Conservation (phyloP, 2,113 vertebrate genomes). For the Clarias gariepinus region DNA sequence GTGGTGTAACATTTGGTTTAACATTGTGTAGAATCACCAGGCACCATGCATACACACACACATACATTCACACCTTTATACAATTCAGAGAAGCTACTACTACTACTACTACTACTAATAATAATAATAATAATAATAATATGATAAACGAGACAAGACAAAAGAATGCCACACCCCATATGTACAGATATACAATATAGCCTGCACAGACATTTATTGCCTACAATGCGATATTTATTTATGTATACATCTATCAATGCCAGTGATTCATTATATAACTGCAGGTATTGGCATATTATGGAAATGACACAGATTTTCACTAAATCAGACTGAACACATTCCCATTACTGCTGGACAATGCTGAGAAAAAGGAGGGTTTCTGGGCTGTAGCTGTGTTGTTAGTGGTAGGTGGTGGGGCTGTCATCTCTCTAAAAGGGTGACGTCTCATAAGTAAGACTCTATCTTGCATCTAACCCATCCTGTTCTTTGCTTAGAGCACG, state of each 20-base stretch:
- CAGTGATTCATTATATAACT: neutral
- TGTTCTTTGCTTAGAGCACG: neutral
- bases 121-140: neutral
- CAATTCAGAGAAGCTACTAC: neutral
- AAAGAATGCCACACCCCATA: neutral
- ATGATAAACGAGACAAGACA: neutral
- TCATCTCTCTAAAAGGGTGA: constrained; percentile 51
- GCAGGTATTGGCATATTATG: neutral
- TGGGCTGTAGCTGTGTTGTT: constrained; percentile 34
- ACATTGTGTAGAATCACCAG: neutral
- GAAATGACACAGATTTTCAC: neutral
- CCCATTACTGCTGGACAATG: neutral
- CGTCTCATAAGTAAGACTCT: constrained; percentile 42
- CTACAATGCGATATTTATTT: neutral
- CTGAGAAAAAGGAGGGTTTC: constrained; percentile 17
- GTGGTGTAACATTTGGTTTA: neutral
- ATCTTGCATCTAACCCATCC: constrained; percentile 25
- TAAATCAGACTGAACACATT: neutral
- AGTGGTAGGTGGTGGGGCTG: constrained; percentile 14
- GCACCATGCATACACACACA: neutral
- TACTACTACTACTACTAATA: neutral
- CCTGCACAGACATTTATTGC: neutral
- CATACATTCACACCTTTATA: neutral
- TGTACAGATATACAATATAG: neutral
- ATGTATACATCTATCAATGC: neutral